Base-by-base conservation (phyloP, 2,888 invertebrate species). In the Cordilura impudica region DNA sequence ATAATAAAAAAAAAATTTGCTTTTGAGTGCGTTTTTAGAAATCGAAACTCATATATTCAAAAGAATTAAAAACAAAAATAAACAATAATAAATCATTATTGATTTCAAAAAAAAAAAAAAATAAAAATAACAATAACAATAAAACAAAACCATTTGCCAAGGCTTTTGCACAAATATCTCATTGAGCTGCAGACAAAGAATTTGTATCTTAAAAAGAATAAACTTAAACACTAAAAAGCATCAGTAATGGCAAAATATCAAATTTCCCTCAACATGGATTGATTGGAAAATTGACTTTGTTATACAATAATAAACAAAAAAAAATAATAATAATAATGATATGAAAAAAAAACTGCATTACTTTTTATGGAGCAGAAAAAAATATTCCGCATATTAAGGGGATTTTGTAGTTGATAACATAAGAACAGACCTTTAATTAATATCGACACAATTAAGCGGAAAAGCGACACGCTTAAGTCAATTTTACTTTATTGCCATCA, bases 191-290 rank as follows among this genome's bases (percentile, higher is more conserved):
- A 39, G n/a, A n/a, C n/a, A n/a, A n/a, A n/a, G n/a, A n/a, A n/a
- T n/a, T n/a, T n/a, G n/a, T n/a, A n/a, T 83, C 84, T 84, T 83
- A n/a, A 12, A 35, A 35, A 35, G n/a, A 12, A 35, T 35, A 35
- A 35, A 35, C 35, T n/a, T n/a, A 35, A 35, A 35, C 35, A 4
- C 10, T 14, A 39, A 14, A 14, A 12, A 5, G 16, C n/a, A 43
- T n/a, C 14, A 43, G n/a, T n/a, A n/a, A n/a, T n/a, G n/a, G n/a
- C n/a, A n/a, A n/a, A n/a, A n/a, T n/a, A n/a, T n/a, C n/a, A n/a
- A n/a, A n/a, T n/a, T n/a, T n/a, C n/a, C n/a, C n/a, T n/a, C n/a
- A n/a, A n/a, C n/a, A n/a, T n/a, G n/a, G n/a, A n/a, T n/a, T n/a
- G n/a, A n/a, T n/a, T n/a, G n/a, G n/a, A n/a, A n/a, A n/a, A n/a